Evolutionary conservation across 2,113 vertebrate genomes (phyloP), one percentile per base, ranked within the genome.

Genomic region (Cyanocitta stelleri): DNA sequence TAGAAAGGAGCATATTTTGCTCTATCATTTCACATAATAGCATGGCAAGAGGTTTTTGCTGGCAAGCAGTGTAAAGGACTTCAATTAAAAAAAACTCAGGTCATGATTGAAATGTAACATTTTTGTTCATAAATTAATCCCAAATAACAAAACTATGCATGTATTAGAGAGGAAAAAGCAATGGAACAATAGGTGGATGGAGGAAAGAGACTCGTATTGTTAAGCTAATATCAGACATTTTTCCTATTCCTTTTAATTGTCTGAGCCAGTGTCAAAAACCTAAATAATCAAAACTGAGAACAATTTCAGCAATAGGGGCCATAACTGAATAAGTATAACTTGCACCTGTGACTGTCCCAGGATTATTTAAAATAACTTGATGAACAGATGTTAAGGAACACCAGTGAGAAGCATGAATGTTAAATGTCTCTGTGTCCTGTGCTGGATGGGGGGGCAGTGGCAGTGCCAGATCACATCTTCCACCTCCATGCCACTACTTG

Each of bases 91-190:
- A 63, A 44, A 39, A 2, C 3, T 62, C 26, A 35, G 21, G 30
- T 26, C 22, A 10, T 33, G 13, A 56, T 3, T 79, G 30, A 79
- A 83, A 58, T 84, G 49, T 9, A 79, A 20, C 33, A 55, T 51
- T 94, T 89, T 89, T 96, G 26, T 55, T 95, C 49, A 68, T 20
- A 71, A 61, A 78, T 73, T 74, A 91, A 55, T 68, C 39, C 16
- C 17, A 67, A 73, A 59, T 30, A 68, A 79, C 16, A 72, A 64
- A 87, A 85, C 10, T 58, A 9, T 69, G 17, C 6, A 39, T 21
- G 13, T 1, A 0, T 83, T 61, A 64, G 33, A 75, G 52, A 86
- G 27, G 3, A 52, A 89, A 86, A 84, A 87, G 3, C 44, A 84
- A n/a, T 30, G 3, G 41, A 62, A 32, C 91, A 80, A 62, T 37